Evolutionary conservation across 2,797 vertebrate species (phyloP), one percentile per base, ranked within the genome.

Genomic region (Acridotheres tristis): DNA sequence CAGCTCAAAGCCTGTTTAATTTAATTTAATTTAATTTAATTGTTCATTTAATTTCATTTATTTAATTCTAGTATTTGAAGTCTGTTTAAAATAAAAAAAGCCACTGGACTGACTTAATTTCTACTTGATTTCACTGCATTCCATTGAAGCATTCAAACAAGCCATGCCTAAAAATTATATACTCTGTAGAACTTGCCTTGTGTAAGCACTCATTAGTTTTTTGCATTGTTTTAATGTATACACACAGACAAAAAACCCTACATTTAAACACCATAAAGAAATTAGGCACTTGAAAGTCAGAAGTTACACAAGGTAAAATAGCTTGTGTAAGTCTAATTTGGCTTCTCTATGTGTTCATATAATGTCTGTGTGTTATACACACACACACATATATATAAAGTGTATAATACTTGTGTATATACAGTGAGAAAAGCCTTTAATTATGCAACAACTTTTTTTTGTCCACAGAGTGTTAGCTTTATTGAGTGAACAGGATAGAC

Each of bases 261-360:
- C 23, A 71, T 81, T 84, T 92, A 78, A 92, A 85, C 53, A 85
- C 59, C 53, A 50, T 0, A 3, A 92, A 76, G 82, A 76, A 91
- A 78, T 59, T 32, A 84, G 63, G 21, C 55, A 69, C 82, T 72
- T 65, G 30, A 54, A 75, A 95, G 69, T 14, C 48, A 88, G 62
- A 80, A 93, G 92, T 67, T 48, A 78, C 32, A 65, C 29, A 20
- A 54, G 48, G 79, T 81, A 83, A 77, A 81, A 50, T 22, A 81
- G 68, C 63, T 92, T 87, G 10, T 89, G 89, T 92, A 84, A 81
- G 62, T 93, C 47, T 87, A 90, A 96, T 93, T 90, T 81, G 59
- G 66, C 32, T 38, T 88, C 72, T 68, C 14, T 85, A 15, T 66
- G 51, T 76, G 38, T 76, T 89, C 85, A 38, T n/a, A 14, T 65